Conservation (phyloP, 2,888 invertebrate species). For the Silvanus unidentatus region DNA sequence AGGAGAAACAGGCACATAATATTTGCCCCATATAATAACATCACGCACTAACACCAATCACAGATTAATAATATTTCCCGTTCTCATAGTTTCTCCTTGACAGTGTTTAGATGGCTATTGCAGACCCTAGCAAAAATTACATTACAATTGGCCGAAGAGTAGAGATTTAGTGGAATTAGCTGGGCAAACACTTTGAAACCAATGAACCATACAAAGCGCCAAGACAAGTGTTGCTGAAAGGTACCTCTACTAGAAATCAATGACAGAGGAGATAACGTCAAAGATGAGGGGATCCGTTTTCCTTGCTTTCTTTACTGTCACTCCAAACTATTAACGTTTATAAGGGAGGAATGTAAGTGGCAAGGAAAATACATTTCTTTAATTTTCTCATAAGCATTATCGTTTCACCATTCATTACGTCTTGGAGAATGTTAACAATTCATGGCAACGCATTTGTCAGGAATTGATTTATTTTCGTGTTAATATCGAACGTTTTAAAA, state of each 20-base stretch:
- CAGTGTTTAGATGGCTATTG: too few species aligned
- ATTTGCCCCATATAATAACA: too few species aligned
- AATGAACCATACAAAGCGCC: constrained; percentile 7
- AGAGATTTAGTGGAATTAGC: constrained; percentile 5
- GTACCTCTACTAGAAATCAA: constrained; percentile 12
- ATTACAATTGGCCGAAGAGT: not conserved
- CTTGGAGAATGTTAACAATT: too few species aligned
- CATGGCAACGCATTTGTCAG: too few species aligned
- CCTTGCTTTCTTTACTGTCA: not conserved
- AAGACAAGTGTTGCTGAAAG: constrained; percentile 14
- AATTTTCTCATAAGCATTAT: too few species aligned
- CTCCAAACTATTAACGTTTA: not conserved
- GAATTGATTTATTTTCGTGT: too few species aligned
- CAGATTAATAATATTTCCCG: constrained; percentile 1
- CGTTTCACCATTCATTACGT: too few species aligned
- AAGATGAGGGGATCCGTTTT: constrained; percentile 4
- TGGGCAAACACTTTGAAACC: constrained; percentile 6
- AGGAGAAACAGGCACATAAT: too few species aligned
- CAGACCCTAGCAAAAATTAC: constrained; percentile 2
- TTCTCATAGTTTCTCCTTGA: not conserved
- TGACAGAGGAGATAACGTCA: constrained; percentile 9
- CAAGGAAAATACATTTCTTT: not conserved
- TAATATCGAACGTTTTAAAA: too few species aligned
- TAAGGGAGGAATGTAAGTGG: not conserved
- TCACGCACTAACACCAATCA: too few species aligned